Conservation (phyloP, 1,140 invertebrate species). For the Medauroidea extradentata region DNA sequence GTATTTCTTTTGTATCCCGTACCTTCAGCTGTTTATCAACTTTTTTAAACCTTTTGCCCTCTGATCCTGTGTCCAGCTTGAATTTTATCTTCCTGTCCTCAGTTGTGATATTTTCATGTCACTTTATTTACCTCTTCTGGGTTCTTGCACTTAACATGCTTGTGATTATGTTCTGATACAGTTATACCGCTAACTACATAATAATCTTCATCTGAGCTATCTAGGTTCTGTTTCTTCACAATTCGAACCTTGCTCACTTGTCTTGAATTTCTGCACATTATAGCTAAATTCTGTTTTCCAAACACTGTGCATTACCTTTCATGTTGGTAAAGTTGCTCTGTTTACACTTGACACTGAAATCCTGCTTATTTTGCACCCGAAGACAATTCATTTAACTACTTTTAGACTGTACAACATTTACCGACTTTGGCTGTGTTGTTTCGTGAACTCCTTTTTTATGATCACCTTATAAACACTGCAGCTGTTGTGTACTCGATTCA, state of each 20-base stretch:
- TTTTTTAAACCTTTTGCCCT: conserved; percentile 17
- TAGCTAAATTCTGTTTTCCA: conserved; percentile 15
- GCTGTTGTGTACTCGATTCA: conserved; percentile 24
- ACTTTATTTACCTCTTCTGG: neutral
- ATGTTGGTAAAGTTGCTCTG: conserved; percentile 15
- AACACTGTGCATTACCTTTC: conserved; percentile 21
- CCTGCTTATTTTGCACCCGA: neutral
- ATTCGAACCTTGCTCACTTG: neutral
- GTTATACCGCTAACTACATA: neutral
- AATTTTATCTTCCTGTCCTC: neutral
- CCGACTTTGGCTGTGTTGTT: neutral
- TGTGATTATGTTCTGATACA: neutral
- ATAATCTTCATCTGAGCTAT: neutral
- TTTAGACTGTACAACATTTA: neutral
- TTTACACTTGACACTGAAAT: conserved; percentile 10
- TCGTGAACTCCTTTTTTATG: neutral
- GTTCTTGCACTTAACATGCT: neutral
- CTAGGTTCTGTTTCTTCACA: neutral
- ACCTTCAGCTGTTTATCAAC: conserved; percentile 14
- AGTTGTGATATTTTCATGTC: conserved; percentile 11
- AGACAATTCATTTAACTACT: too few species aligned
- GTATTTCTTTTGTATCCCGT: conserved; percentile 17
- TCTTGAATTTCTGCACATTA: conserved; percentile 5
- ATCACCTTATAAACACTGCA: neutral
- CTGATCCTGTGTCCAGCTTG: conserved; percentile 1